Base-by-base conservation (phyloP, 2,888 invertebrate genomes). In the Pandemis corylana region DNA sequence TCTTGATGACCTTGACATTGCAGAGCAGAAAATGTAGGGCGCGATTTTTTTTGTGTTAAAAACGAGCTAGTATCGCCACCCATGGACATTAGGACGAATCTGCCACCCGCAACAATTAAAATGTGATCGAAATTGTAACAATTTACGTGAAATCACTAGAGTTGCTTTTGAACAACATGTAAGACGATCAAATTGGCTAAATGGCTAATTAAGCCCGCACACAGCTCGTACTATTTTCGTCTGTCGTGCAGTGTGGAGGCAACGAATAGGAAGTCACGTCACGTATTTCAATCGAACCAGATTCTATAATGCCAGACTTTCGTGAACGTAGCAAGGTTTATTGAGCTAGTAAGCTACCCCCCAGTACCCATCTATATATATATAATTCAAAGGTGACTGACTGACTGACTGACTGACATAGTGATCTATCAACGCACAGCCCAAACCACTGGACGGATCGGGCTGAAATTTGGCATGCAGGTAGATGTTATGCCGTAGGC, bases 221-320 rank as follows among this genome's bases (percentile, higher is more conserved):
- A 80, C 76, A 76, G 70, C 68, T 78, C 72, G 79, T 81, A 82
- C 82, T 84, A 84, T 84, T 85, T 84, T 82, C 68, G 65, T 75
- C 68, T 68, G 68, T 53, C 56, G 68, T 63, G 44, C 56, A 63
- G 71, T 56, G 72, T 79, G 77, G 76, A 53, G 77, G 81, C 76
- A 80, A 75, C 77, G 80, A 84, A 85, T 88, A 82, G 80, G 82
- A 76, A 90, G 81, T 85, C 88, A 79, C 79, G 84, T 87, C 91
- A 91, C 92, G 91, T 91, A 90, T 89, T 90, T 91, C 90, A 92
- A 92, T 93, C 85, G 88, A 86, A 85, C 85, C 82, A 85, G 85
- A 84, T 71, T 84, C 84, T 84, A 85, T 85, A 63, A 72, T 69
- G 75, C 70, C 67, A 51, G 49, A 36, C 49, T 49, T 44, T 64